Percentiles rank a stretch among this genome's conserved stretches.
phyloP scores from a whole-genome alignment of 2,113 vertebrate genomes.

The Oxyura jamaicensis region DNA sequence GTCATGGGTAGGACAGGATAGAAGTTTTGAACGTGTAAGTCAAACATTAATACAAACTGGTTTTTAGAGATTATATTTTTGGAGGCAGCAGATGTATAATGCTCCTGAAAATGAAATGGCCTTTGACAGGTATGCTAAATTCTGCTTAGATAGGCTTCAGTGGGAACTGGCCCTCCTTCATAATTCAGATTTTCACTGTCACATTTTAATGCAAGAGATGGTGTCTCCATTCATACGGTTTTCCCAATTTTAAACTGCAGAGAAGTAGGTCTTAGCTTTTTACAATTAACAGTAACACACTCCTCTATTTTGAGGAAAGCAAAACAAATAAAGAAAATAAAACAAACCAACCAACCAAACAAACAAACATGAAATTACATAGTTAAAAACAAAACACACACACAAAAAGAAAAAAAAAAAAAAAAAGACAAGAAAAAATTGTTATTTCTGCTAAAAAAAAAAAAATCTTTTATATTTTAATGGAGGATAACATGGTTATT shows the following conservation, averaged over 20 bases:
- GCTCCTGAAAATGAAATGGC: constrained; percentile 36
- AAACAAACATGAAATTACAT: not conserved
- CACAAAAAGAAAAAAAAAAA: not conserved
- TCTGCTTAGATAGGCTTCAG: constrained; percentile 40
- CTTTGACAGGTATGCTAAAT: constrained; percentile 56
- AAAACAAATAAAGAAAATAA: not conserved
- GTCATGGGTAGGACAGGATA: not conserved
- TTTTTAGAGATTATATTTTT: not conserved
- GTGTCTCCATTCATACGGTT: not conserved
- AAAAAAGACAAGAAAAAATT: not conserved
- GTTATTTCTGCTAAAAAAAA: not conserved
- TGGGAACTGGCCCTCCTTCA: constrained; percentile 35
- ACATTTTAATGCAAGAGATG: not conserved
- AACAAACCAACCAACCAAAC: no score
- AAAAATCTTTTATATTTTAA: not conserved
- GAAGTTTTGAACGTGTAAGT: not conserved
- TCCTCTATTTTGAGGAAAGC: not conserved
- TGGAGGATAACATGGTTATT: not conserved
- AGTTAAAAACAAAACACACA: not conserved
- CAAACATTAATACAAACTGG: constrained; percentile 7
- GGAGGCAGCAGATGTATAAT: constrained; percentile 10
- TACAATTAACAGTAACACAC: not conserved
- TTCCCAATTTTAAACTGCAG: not conserved
- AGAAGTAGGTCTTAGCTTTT: not conserved
- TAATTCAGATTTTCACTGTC: not conserved